Base-by-base conservation (phyloP, 2,113 vertebrate genomes). In the Sarotherodon lohbergeri region DNA sequence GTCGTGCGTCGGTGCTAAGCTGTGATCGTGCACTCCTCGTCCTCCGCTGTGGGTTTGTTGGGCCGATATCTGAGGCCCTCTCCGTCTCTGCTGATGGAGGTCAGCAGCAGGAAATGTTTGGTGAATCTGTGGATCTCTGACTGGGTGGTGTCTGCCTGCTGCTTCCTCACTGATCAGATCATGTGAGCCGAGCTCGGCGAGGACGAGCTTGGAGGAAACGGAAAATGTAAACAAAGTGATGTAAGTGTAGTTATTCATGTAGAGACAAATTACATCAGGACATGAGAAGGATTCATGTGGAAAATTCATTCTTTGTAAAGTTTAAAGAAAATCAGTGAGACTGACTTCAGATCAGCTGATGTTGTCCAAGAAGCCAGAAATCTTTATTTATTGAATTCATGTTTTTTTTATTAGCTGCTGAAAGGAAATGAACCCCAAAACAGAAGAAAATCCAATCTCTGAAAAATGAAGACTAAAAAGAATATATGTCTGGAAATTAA, bases 61-160 rank as follows among this genome's bases (percentile, higher is more conserved):
- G 84, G 13, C 27, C 17, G 6, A 88, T 90, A 76, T 76, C 46
- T 80, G 57, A 85, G 57, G 73, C 5, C 6, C n/a, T 27, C 32
- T 29, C 56, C 5, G 17, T 24, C 19, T 48, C 27, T 76, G 82
- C 41, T 83, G 61, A 56, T 43, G 41, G 71, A 8, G 39, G 48
- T 71, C 10, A 34, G 17, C 17, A 4, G 19, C 86, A 80, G 86
- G 89, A 90, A 92, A 54, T 87, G 84, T 85, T 89, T 87, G 76
- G 68, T 71, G 88, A 86, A 92, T 92, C 88, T 82, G 10, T 88
- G 3, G 3, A 85, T 91, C 85, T 86, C 3, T 85, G 66, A 32
- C 56, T 22, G 86, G 86, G 68, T 5, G 86, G 68, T 7, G 71
- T 36, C 71, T 22, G 13, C 85, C 88, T 12, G 87, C 82, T 46